These are phyloP conservation scores for Morinoia aosen DNA, from an alignment of 2,888 invertebrate species.

Conservation along the genomic window DNA sequence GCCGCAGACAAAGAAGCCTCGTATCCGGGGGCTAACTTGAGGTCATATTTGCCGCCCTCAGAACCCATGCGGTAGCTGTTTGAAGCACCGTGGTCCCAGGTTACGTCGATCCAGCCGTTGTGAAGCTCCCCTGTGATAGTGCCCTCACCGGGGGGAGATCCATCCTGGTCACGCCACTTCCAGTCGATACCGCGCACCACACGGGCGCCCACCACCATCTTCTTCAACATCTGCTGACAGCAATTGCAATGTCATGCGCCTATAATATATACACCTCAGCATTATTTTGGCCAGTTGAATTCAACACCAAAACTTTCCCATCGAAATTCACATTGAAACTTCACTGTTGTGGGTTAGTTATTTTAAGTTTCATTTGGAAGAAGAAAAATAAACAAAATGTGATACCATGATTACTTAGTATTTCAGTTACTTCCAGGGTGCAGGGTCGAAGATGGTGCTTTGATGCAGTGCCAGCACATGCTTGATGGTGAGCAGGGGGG, in stretches of 20 bases:
- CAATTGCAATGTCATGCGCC: constrained; percentile 55
- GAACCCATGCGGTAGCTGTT: constrained; percentile 99
- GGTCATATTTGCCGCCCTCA: constrained; percentile 91
- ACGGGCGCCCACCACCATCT: constrained; percentile 83
- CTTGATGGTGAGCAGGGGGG: no score
- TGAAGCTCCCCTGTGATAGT: constrained; percentile 87
- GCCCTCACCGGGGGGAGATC: constrained; percentile 76
- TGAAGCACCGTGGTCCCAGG: constrained; percentile 96
- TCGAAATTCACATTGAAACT: no score
- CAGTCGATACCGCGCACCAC: constrained; percentile 93
- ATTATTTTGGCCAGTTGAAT: background rate
- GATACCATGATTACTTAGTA: no score
- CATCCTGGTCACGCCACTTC: constrained; percentile 95
- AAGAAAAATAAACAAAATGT: no score
- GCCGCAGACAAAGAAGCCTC: constrained; percentile 71
- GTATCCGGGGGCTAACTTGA: constrained; percentile 84
- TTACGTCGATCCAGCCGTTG: constrained; percentile 92
- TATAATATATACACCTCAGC: constrained; percentile 54
- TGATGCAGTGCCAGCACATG: no score
- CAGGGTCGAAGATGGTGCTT: no score
- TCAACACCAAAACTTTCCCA: background rate
- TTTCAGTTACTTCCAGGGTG: no score
- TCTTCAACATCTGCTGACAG: constrained; percentile 78
- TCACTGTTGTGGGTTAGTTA: no score
- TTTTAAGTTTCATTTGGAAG: no score